These are phyloP conservation scores for Cricetomys ansorgei DNA, from an alignment of 2,113 vertebrate species.

Conservation along the genomic window DNA sequence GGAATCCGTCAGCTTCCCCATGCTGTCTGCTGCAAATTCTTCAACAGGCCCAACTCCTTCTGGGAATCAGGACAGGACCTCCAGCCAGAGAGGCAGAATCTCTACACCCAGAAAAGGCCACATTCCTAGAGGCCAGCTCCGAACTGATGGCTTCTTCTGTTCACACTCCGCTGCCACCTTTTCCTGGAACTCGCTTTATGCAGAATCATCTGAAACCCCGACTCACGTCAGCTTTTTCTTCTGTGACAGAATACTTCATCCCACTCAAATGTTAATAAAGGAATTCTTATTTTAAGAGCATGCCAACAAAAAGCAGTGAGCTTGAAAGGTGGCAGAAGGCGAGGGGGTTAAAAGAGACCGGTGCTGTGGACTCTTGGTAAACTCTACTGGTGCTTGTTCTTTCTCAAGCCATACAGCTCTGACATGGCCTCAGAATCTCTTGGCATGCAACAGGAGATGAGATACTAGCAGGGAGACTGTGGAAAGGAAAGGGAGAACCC, in stretches of 20 bases:
- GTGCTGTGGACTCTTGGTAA: no score
- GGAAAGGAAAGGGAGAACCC: background rate
- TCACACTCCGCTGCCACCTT: background rate
- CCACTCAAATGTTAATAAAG: background rate
- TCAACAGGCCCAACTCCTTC: background rate
- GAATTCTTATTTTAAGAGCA: background rate
- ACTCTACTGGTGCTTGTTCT: background rate
- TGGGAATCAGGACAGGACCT: background rate
- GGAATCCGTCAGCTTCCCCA: background rate
- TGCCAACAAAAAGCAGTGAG: background rate
- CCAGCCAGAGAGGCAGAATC: background rate
- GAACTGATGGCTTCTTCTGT: background rate
- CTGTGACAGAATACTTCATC: background rate
- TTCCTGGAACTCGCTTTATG: background rate
- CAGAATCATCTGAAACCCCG: background rate
- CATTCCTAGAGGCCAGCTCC: background rate
- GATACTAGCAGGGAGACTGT: background rate
- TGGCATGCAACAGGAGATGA: background rate
- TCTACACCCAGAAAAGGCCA: background rate
- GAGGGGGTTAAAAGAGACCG: no score
- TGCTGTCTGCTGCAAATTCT: background rate
- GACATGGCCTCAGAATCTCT: background rate
- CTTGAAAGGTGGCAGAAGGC: background rate
- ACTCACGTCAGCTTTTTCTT: background rate
- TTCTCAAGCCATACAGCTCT: background rate